Conservation (phyloP, 2,113 vertebrate species). For the Cebidichthys violaceus region DNA sequence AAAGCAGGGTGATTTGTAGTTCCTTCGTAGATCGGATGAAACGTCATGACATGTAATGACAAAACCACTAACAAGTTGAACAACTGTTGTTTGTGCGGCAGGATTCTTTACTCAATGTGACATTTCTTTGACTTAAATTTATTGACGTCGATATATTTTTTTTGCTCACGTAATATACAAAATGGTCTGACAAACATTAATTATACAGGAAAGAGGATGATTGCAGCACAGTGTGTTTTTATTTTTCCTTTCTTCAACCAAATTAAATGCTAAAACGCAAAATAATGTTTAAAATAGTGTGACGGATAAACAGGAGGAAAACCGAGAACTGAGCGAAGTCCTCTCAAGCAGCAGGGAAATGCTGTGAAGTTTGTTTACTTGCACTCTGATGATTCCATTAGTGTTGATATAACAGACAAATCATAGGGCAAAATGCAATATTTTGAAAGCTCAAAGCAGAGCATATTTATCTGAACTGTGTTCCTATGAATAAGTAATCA, state of each 20-base stretch:
- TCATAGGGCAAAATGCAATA: conserved; percentile 55
- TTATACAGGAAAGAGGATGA: neutral
- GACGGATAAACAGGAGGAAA: conserved; percentile 14
- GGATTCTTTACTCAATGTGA: neutral
- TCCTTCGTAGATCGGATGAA: neutral
- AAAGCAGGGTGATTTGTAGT: neutral
- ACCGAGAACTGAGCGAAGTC: conserved; percentile 7
- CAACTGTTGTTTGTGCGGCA: neutral
- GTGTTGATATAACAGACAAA: conserved; percentile 58
- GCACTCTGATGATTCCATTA: conserved; percentile 55
- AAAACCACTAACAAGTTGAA: neutral
- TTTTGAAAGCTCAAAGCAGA: conserved; percentile 48
- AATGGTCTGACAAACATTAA: neutral
- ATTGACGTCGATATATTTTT: neutral
- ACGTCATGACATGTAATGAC: neutral
- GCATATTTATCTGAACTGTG: conserved; percentile 46
- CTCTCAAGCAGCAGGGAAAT: conserved; percentile 41
- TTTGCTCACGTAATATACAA: neutral
- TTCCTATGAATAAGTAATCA: conserved; percentile 62
- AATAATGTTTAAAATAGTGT: conserved; percentile 31
- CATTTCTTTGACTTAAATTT: neutral
- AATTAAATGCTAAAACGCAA: conserved; percentile 5
- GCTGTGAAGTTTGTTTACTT: conserved; percentile 72
- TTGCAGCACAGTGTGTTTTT: neutral
- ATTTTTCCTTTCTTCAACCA: neutral